Evolutionary conservation across 1,140 invertebrate species (phyloP).

Genomic region (Cotesia chilonis): DNA sequence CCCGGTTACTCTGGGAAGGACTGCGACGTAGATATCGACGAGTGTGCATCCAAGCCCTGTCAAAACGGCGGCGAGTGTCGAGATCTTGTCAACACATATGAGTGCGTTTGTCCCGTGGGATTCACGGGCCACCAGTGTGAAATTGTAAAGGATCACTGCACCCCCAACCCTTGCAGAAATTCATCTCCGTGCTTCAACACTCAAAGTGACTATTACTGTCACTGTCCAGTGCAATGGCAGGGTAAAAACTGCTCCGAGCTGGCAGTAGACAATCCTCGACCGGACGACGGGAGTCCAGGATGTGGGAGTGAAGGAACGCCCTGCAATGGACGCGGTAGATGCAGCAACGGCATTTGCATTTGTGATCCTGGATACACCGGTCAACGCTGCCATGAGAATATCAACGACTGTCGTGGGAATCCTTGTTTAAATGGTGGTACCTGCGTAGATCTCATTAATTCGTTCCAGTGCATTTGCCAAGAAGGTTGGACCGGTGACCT

Average conservation of each 20-base stretch:
- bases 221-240: constrained; percentile 85
- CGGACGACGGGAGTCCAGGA: constrained; percentile 55
- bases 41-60: constrained; percentile 81
- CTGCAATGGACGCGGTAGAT: constrained; percentile 84
- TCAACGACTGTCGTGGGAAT: constrained; percentile 76
- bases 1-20: constrained; percentile 81
- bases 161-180: constrained; percentile 82
- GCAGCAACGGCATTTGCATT: constrained; percentile 75
- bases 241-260: constrained; percentile 89
- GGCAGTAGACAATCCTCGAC: constrained; percentile 68
- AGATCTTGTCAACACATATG: constrained; percentile 81
- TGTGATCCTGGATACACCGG: constrained; percentile 83
- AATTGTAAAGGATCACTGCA: constrained; percentile 85
- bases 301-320: constrained; percentile 64
- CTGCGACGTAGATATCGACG: constrained; percentile 76
- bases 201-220: constrained; percentile 87
- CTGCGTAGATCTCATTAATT: constrained; percentile 79
- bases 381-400: constrained; percentile 78
- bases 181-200: constrained; percentile 84
- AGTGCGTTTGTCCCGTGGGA: constrained; percentile 85
- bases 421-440: constrained; percentile 80
- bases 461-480: constrained; percentile 80
- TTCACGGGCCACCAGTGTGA: constrained; percentile 83
- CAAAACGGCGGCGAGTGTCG: constrained; percentile 85
- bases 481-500: constrained; percentile 74